Evolutionary conservation across 2,113 vertebrate species (phyloP).

Genomic region (mouse (Mus musculus)): DNA sequence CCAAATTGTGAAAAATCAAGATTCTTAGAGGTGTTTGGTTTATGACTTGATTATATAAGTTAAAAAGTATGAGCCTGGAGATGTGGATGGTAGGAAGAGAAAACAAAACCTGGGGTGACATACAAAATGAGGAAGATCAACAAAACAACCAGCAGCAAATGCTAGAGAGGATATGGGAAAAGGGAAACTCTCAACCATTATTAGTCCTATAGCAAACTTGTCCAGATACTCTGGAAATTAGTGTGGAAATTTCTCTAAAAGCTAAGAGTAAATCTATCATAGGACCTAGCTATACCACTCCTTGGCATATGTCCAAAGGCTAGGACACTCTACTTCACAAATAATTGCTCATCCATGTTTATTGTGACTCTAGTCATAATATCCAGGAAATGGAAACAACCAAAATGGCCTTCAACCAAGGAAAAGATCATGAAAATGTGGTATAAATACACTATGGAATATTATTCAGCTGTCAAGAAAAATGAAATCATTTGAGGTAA

Average conservation of each 20-base stretch:
- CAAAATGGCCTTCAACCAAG: neutral
- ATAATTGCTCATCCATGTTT: neutral
- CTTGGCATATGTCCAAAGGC: neutral
- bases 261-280: neutral
- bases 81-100: neutral
- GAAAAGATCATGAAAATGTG: neutral
- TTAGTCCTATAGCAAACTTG: neutral
- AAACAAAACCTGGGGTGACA: neutral
- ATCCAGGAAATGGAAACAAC: neutral
- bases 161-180: neutral
- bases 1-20: conserved; percentile 19
- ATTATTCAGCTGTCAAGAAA: neutral
- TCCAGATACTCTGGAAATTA: neutral
- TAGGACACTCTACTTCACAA: neutral
- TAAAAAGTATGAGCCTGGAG: neutral
- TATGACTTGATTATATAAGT: neutral
- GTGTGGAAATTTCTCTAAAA: neutral
- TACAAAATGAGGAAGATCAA: neutral
- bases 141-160: neutral
- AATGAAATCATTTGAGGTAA: neutral
- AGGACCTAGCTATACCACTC: neutral
- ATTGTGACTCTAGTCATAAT: neutral
- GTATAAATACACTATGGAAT: neutral
- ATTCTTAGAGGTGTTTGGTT: conserved; percentile 19
- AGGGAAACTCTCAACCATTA: neutral